Percentiles rank a stretch among this genome's conserved stretches.
Conservation (phyloP, 2,888 invertebrate species). For the Oxycera nigricornis region DNA sequence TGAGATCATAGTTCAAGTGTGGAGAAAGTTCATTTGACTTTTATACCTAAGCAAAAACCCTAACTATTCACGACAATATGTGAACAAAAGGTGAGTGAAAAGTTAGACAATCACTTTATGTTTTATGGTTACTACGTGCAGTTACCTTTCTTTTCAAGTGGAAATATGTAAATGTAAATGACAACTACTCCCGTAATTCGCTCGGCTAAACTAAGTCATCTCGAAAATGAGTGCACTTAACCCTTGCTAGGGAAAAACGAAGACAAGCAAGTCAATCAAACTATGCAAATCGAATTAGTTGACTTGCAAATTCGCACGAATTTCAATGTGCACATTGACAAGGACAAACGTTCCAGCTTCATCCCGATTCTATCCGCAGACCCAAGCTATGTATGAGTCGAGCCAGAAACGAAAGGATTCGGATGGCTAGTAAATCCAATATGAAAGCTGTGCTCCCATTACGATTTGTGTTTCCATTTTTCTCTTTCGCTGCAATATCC, state of each 20-base stretch:
- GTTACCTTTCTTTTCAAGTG: too few relatives aligned
- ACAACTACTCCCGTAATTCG: too few relatives aligned
- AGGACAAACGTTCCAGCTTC: not conserved
- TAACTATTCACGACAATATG: too few relatives aligned
- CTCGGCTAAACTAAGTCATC: too few relatives aligned
- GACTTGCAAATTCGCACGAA: conserved; percentile 23
- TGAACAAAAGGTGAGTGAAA: too few relatives aligned
- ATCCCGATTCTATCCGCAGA: not conserved
- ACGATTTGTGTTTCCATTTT: not conserved
- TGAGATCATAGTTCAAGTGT: too few relatives aligned
- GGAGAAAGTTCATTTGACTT: too few relatives aligned
- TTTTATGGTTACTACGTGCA: too few relatives aligned
- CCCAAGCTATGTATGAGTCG: not conserved
- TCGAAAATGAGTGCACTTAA: not conserved
- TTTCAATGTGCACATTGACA: conserved; percentile 8
- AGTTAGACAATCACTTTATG: too few relatives aligned
- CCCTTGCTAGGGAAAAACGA: not conserved
- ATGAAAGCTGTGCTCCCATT: not conserved
- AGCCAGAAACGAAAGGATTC: not conserved
- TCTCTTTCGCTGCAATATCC: not conserved
- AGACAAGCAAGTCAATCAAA: conserved; percentile 17
- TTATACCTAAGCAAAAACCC: too few relatives aligned
- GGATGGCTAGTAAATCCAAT: conserved; percentile 4
- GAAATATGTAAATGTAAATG: too few relatives aligned
- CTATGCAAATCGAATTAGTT: conserved; percentile 22